These are phyloP conservation scores for Meteorus cinctellus DNA, from an alignment of 2,888 invertebrate species.

Conservation along the genomic window DNA sequence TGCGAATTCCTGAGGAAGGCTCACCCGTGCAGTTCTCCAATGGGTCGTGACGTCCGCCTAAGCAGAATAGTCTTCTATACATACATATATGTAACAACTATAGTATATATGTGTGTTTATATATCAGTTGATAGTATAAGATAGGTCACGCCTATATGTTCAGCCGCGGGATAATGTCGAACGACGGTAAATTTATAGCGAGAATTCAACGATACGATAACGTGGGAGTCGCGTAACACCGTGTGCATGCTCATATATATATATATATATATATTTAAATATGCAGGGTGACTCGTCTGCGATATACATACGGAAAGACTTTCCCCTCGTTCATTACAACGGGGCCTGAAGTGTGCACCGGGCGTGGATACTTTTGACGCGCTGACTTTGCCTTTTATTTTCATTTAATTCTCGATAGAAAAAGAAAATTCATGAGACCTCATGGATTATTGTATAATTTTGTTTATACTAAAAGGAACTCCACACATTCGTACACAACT, in stretches of 20 bases:
- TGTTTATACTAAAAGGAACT: no score
- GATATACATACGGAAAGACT: conserved; percentile 29
- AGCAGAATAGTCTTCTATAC: conserved; percentile 41
- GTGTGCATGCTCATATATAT: conserved; percentile 12
- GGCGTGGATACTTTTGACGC: conserved; percentile 8
- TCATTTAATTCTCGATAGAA: no score
- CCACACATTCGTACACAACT: no score
- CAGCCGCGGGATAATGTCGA: conserved; percentile 67
- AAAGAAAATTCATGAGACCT: no score
- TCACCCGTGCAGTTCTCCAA: conserved; percentile 12
- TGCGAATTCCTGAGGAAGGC: conserved; percentile 25
- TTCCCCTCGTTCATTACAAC: conserved; percentile 38
- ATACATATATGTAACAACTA: not conserved
- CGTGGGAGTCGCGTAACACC: conserved; percentile 63
- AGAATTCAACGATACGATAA: conserved; percentile 60
- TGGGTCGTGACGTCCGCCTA: conserved; percentile 53
- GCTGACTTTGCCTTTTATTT: no score
- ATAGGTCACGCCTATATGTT: conserved; percentile 64
- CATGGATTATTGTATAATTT: no score
- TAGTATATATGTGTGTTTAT: conserved; percentile 1
- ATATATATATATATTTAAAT: not conserved
- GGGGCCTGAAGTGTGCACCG: not conserved
- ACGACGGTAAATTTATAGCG: conserved; percentile 65
- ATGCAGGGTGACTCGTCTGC: conserved; percentile 45
- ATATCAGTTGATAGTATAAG: conserved; percentile 51